Conservation (phyloP, 2,113 vertebrate genomes). For the Gymnocephalus cernua region DNA sequence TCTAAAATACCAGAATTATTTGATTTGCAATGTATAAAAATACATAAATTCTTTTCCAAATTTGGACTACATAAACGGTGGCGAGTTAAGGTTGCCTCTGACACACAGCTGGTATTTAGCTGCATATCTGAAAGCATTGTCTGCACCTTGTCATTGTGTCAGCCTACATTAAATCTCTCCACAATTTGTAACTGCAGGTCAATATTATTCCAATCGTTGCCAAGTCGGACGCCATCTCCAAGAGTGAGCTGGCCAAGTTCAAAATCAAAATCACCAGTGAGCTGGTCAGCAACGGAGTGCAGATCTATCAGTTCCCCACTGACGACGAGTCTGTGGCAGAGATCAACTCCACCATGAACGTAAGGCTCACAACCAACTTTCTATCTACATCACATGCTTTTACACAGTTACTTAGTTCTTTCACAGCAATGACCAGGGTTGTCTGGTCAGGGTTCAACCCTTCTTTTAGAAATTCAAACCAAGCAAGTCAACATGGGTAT, state of each 20-base stretch:
- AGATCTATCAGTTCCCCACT: slow-evolving; percentile 99
- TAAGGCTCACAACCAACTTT: slow-evolving; percentile 78
- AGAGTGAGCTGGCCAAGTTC: slow-evolving; percentile 97
- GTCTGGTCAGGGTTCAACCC: too few species aligned
- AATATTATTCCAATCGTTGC: slow-evolving; percentile 98
- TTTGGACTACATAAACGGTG: slow-evolving; percentile 18
- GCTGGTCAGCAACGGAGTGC: slow-evolving; percentile 97
- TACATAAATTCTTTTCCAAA: not conserved
- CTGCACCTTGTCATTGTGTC: slow-evolving; percentile 20
- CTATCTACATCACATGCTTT: not conserved
- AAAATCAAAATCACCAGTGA: slow-evolving; percentile 99
- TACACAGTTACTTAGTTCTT: not conserved
- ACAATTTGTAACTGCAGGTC: slow-evolving; percentile 83
- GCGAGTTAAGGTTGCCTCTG: not conserved
- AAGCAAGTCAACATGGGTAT: too few species aligned
- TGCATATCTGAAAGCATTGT: slow-evolving; percentile 3
- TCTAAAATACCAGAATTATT: not conserved
- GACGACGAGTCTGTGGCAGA: slow-evolving; percentile 97
- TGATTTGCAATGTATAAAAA: slow-evolving; percentile 11
- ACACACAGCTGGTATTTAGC: slow-evolving; percentile 28
- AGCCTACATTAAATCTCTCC: not conserved
- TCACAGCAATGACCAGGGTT: too few species aligned
- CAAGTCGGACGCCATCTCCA: slow-evolving; percentile 98
- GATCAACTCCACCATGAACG: slow-evolving; percentile 99
- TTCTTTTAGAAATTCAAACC: too few species aligned